Base-by-base conservation (phyloP, 2,888 invertebrate species). In the Heliconius ethilla region DNA sequence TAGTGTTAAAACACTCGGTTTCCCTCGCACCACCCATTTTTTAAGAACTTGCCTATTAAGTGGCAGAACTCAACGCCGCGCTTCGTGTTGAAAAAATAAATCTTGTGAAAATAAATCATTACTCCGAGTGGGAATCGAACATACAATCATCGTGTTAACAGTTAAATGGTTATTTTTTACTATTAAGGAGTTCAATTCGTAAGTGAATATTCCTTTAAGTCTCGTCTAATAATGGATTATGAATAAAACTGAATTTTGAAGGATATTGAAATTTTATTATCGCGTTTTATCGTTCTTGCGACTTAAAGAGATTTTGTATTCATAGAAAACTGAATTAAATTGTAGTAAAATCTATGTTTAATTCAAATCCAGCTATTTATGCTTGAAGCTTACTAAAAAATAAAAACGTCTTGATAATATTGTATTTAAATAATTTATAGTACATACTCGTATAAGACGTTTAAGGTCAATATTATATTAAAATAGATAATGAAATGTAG, bases 211-310 rank as follows among this genome's bases (percentile, higher is more conserved):
- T 33, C 9, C 55, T 15, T 25, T 59, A 55, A 55, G 13, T 55
- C 51, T 51, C 18, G 51, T 29, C 29, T 72, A 33, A 37, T 59
- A 72, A 33, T n/a, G 33, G n/a, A 33, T 27, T 72, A 59, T 25
- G 72, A 59, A 72, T 72, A 59, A 72, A 72, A 72, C 18, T 72
- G 25, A 59, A 72, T 72, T 72, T 33, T 33, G n/a, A 59, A 72
- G n/a, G 15, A n/a, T 59, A 72, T 59, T 59, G n/a, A 72, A 72
- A 37, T 37, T 72, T 72, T 72, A 72, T 72, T 72, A 25, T 59
- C 72, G n/a, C n/a, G 59, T 59, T 72, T 72, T 72, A 72, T 72
- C 59, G n/a, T 37, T 33, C 3, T n/a, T 59, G 33, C 29, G n/a
- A 37, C 15, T 37, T 59, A 37, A 72, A 72, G 13, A 9, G n/a